These are phyloP conservation scores for Agrenia bidenticulata DNA, from an alignment of 2,888 invertebrate genomes.

Conservation along the genomic window DNA sequence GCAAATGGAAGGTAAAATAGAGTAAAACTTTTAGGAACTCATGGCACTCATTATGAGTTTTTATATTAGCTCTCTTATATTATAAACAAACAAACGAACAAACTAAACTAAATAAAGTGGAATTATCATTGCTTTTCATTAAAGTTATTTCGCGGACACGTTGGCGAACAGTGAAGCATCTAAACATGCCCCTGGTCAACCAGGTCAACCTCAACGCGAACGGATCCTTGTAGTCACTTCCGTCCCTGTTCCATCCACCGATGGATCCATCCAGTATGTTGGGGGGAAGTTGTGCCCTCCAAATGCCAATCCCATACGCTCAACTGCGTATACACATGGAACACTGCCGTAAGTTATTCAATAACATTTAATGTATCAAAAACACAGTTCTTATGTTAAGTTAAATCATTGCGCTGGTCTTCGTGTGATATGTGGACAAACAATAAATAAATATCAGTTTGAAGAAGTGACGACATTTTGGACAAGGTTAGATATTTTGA, in stretches of 20 bases:
- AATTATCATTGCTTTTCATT: no score
- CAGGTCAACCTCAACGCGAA: constrained; percentile 53
- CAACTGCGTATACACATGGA: constrained; percentile 42
- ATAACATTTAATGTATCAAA: not conserved
- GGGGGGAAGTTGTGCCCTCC: constrained; percentile 53
- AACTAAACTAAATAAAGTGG: no score
- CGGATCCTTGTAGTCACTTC: constrained; percentile 50
- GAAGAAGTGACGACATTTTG: no score
- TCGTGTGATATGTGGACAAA: no score
- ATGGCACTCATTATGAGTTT: no score
- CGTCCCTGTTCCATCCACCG: constrained; percentile 50
- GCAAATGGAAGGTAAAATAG: constrained; percentile 53
- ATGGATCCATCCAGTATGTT: constrained; percentile 53
- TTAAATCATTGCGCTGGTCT: no score
- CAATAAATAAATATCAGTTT: no score
- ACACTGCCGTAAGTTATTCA: constrained; percentile 44
- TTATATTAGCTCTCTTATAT: no score
- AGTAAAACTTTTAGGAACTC: no score
- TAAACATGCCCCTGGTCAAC: constrained; percentile 49
- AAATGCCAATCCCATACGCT: constrained; percentile 31
- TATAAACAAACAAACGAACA: no score
- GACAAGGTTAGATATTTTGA: no score
- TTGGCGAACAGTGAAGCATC: constrained; percentile 60
- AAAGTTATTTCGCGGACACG: constrained; percentile 61
- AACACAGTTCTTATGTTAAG: not conserved